Conservation (phyloP, 2,888 invertebrate species). For the Crepidodera aurea region DNA sequence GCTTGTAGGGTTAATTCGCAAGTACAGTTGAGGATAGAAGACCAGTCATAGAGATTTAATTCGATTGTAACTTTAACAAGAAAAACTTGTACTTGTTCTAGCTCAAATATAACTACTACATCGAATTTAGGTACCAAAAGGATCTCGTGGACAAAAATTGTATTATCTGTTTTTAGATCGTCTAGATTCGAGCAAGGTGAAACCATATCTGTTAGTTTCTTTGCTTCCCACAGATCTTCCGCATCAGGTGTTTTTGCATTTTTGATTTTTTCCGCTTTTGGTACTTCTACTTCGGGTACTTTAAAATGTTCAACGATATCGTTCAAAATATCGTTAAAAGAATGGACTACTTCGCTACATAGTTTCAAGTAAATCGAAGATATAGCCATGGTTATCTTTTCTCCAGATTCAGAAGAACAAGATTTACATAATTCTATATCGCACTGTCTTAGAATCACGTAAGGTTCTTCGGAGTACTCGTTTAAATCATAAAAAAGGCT, state of each 20-base stretch:
- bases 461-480: constrained; percentile 60
- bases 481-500: constrained; percentile 60
- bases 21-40: constrained; percentile 61
- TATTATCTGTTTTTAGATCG: constrained; percentile 37
- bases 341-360: constrained; percentile 77
- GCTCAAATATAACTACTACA: constrained; percentile 70
- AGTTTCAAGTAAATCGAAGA: constrained; percentile 76
- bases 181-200: constrained; percentile 27
- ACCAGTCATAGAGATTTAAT: constrained; percentile 73
- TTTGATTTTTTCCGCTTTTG: constrained; percentile 33
- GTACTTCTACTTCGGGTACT: constrained; percentile 53
- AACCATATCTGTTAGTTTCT: constrained; percentile 64
- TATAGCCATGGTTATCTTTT: constrained; percentile 70
- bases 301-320: constrained; percentile 61
- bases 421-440: constrained; percentile 74
- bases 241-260: constrained; percentile 37
- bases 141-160: constrained; percentile 36
- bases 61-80: constrained; percentile 67
- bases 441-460: constrained; percentile 72
- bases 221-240: constrained; percentile 77
- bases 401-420: constrained; percentile 71
- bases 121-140: constrained; percentile 63
- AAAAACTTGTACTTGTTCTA: constrained; percentile 68
- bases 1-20: constrained; percentile 62
- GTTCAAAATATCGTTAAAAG: constrained; percentile 67